Evolutionary conservation across 2,888 invertebrate genomes (phyloP), one percentile per base, ranked within the genome.

Genomic region (Steinernema hermaphroditum): DNA sequence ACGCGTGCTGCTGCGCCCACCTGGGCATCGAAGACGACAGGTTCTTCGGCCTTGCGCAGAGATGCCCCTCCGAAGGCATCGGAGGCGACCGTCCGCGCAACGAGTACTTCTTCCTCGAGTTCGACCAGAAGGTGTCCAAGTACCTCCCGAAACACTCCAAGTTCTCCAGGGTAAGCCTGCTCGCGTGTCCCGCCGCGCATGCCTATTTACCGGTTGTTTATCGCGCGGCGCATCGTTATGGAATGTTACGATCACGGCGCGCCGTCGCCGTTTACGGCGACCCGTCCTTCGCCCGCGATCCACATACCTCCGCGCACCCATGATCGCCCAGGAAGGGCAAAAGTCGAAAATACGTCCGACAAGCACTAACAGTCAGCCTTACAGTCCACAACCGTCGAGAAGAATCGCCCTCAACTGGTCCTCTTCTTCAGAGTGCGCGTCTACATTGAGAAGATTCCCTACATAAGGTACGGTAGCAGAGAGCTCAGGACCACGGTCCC

Each of bases 371-470:
- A n/a, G n/a, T n/a, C n/a, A n/a, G n/a, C n/a, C 37, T 76, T 81
- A 77, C 75, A 81, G 81, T 74, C 78, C 50, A 74, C 75, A 22
- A 73, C 71, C 69, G 77, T 76, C 32, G 77, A 75, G 34, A 82
- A 83, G 54, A 79, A 78, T 70, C 79, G 81, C 32, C 82, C 84
- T 8, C 71, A 79, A 49, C 71, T 85, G 57, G 79, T 81, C 0
- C 78, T 85, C 9, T 82, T 83, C 69, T 78, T 83, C 34, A 78
- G 85, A 73, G 83, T 85, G 9, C 75, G 81, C 41, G 80, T 81
- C n/a, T 85, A 81, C 74, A 78, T 84, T 69, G 82, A 82, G 72
- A 79, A 80, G 69, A 78, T 82, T 82, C 68, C 78, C 78, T 34
- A 54, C 41, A 54, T 43, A 1, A 16, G 46, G 54, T 37, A 32